Conservation (phyloP, 2,113 vertebrate species). For the Chelonoidis abingdonii region DNA sequence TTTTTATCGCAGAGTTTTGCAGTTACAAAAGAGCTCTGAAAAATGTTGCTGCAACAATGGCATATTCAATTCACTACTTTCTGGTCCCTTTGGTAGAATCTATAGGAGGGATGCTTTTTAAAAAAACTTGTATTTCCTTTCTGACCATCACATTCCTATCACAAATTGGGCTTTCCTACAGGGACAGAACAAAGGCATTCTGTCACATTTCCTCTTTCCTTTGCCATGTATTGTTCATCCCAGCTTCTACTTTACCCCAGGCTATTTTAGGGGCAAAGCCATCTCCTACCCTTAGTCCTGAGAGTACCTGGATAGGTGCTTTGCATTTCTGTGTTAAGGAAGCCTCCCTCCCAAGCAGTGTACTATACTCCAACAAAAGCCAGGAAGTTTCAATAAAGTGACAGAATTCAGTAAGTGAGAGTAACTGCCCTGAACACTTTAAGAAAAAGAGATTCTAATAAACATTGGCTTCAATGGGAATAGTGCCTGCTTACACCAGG, state of each 20-base stretch:
- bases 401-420: background rate
- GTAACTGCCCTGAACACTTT: background rate
- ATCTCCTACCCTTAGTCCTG: background rate
- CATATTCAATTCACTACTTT: constrained; percentile 27
- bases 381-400: background rate
- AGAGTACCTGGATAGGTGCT: background rate
- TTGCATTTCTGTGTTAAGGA: constrained; percentile 22
- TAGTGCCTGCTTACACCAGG: background rate
- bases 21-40: constrained; percentile 23
- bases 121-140: background rate
- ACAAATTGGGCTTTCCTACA: background rate
- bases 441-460: background rate
- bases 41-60: constrained; percentile 15
- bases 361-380: background rate
- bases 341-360: background rate
- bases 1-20: constrained; percentile 30
- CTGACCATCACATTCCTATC: background rate
- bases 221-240: background rate
- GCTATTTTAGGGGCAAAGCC: background rate
- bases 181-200: background rate
- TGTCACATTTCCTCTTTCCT: background rate
- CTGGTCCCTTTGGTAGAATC: background rate
- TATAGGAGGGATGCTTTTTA: background rate
- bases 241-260: background rate
- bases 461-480: background rate